A percentile compares a stretch with the other conserved stretches of the same genome.
phyloP scores from a whole-genome alignment of 2,113 vertebrate species.

The Anolis carolinensis region DNA sequence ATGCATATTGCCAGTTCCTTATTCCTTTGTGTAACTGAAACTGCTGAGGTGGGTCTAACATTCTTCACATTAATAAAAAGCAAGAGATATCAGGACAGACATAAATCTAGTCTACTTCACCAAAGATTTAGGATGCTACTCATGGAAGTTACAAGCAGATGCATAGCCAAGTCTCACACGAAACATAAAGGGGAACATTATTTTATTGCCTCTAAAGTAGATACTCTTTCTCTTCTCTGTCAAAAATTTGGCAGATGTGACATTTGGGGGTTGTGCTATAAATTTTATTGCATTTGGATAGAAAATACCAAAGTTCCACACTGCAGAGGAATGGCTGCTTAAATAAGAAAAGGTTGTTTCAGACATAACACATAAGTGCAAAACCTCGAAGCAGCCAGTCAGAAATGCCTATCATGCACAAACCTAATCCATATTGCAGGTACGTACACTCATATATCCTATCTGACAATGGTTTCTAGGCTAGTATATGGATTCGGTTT shows the following conservation, averaged over 20 bases:
- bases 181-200: not conserved
- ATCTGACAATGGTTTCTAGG: not conserved
- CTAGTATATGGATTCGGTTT: too few species aligned
- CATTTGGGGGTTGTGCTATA: not conserved
- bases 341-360: not conserved
- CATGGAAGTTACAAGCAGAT: not conserved
- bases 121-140: not conserved
- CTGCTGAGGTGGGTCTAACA: too few species aligned
- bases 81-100: not conserved
- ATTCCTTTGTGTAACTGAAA: too few species aligned
- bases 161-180: not conserved
- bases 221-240: not conserved
- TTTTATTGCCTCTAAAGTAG: not conserved
- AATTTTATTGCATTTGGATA: not conserved
- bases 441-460: not conserved
- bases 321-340: not conserved
- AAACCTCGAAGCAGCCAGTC: not conserved
- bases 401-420: too few species aligned
- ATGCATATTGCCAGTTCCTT: too few species aligned
- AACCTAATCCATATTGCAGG: not conserved
- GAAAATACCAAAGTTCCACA: not conserved
- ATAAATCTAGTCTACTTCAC: not conserved
- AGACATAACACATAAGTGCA: not conserved
- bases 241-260: not conserved
- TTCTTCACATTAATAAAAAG: too few species aligned